Base-by-base conservation (phyloP, 2,113 vertebrate species). In the Eurystomus gularis region DNA sequence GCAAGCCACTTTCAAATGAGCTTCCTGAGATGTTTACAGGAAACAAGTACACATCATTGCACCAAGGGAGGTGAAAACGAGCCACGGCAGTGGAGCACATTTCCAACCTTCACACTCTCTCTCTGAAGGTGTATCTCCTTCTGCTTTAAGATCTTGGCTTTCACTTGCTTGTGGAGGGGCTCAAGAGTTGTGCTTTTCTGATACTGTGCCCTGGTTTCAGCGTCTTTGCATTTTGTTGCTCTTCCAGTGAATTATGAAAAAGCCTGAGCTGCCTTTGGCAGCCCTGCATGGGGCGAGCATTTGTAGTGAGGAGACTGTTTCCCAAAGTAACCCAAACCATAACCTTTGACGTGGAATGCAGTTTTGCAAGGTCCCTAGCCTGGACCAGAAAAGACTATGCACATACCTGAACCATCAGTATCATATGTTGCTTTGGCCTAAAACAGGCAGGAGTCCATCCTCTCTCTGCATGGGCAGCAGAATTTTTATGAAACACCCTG, bases 401-500 rank as follows among this genome's bases (percentile, higher is more conserved):
- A 69, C 70, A 57, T 82, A 86, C 78, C 82, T 68, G 39, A 95
- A 46, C 70, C 57, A 68, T 85, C 79, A 82, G 44, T 80, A 86
- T 88, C 75, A 65, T 48, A 28, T 57, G 71, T 69, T 77, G 39
- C 39, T 79, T 79, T 73, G 88, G 78, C 75, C 85, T 90, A 35
- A 57, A 91, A 28, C 71, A 88, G 58, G 31, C 54, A 82, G 51
- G 54, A 94, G 77, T 40, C 60, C 80, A 86, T 83, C 84, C 37
- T 91, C 24, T 69, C 76, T 66, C 77, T 62, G 39, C 93, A 35
- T 20, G 61, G 82, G 49, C 80, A 88, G 54, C 82, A 79, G 60
- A 84, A 62, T 49, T 86, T 94, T 96, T 96, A 94, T 95, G 91
- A 94, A 94, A 97, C 89, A 91, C 95, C 87, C 33, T 79, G 61